Evolutionary conservation across 2,888 invertebrate genomes (phyloP).

Genomic region (Acanthosoma haemorrhoidale): DNA sequence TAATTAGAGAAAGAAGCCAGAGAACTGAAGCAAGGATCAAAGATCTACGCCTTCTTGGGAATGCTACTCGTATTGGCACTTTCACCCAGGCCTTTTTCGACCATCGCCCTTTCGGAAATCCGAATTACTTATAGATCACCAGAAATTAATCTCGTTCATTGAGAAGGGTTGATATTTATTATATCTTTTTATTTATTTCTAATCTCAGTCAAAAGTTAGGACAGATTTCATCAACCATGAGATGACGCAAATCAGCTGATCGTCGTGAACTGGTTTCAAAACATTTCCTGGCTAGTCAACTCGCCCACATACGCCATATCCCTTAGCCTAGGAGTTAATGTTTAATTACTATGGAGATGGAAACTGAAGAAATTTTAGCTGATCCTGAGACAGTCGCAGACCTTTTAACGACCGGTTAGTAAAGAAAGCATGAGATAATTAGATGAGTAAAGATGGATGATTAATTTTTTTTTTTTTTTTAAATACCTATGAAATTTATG

Average conservation of each 20-base stretch:
- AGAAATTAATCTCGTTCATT: no score
- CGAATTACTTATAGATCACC: no score
- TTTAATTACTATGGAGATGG: neutral
- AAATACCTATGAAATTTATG: no score
- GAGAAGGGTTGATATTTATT: no score
- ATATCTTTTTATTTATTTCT: no score
- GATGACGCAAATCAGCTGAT: neutral
- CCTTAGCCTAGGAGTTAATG: neutral
- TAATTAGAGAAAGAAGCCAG: constrained; percentile 10
- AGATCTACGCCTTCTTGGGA: constrained; percentile 37
- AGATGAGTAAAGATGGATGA: no score
- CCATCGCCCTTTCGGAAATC: no score
- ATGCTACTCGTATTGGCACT: constrained; percentile 7
- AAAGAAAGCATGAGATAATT: no score
- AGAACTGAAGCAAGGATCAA: constrained; percentile 35
- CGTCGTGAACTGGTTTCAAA: neutral
- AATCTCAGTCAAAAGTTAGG: no score
- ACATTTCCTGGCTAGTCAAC: neutral
- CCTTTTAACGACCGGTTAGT: neutral
- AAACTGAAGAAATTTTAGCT: neutral
- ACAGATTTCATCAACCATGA: no score
- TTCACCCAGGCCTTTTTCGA: neutral
- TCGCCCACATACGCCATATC: no score
- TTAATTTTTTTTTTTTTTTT: no score
- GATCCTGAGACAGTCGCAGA: neutral